These are phyloP conservation scores for Rissa tridactyla DNA, from an alignment of 2,113 vertebrate genomes.

Conservation along the genomic window DNA sequence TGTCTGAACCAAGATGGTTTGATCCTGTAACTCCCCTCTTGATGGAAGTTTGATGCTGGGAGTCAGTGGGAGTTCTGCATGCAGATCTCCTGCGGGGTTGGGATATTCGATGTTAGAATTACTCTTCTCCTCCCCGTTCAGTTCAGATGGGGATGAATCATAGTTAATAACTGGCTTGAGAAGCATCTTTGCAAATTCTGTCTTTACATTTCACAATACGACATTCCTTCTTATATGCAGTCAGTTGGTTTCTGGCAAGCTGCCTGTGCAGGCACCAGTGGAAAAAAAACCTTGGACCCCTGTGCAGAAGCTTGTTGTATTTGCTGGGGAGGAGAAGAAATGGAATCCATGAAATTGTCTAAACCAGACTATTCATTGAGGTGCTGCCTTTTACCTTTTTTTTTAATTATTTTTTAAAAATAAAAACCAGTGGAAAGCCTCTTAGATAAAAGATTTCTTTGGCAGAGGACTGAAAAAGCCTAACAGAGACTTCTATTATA, in stretches of 20 bases:
- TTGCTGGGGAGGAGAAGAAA: background rate
- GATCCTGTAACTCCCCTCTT: background rate
- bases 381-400: background rate
- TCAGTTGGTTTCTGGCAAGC: background rate
- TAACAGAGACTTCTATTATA: slow-evolving; percentile 30
- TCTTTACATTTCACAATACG: background rate
- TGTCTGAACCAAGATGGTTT: background rate
- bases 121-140: background rate
- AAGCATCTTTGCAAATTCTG: background rate
- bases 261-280: background rate
- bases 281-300: background rate
- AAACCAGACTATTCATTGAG: background rate
- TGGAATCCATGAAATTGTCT: background rate
- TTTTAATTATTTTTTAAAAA: background rate
- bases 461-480: background rate
- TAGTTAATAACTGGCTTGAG: background rate
- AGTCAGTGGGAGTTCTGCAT: background rate
- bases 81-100: background rate
- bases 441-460: slow-evolving; percentile 26
- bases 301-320: background rate
- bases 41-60: background rate
- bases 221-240: background rate
- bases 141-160: slow-evolving; percentile 24
- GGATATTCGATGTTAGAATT: background rate
- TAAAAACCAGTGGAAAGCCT: background rate